Evolutionary conservation across 2,797 vertebrate species (phyloP), one percentile per base, ranked within the genome.

Genomic region (Pseudotriccus pelzelni): DNA sequence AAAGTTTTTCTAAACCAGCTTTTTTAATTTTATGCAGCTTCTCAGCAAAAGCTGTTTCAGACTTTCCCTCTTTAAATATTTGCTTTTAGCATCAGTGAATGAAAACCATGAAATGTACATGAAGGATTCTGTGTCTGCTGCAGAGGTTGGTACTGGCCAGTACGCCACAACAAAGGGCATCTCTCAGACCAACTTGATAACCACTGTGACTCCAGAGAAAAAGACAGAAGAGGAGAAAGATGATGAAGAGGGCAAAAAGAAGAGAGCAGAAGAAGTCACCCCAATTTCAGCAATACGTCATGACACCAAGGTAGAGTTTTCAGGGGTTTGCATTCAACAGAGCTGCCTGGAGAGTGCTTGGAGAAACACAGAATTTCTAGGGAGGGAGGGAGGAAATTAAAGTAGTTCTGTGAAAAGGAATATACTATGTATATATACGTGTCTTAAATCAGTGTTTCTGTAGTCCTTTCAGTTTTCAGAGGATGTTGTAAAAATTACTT

Each of bases 71-170:
- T 97, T 97, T 93, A 97, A 96, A 97, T 97, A 97, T 98, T 98
- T 97, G 97, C 97, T 97, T 98, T 97, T 98, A 99, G 99, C 99
- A 8, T 99, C 99, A 94, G 98, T 99, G 92, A 99, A 98, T 98
- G 99, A 99, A 98, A 99, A 98, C 98, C 98, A 99, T 91, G 99
- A 99, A 97, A 98, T 98, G 91, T 98, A 99, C 96, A 99, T 99
- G 98, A 99, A 99, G 98, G 99, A 99, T 98, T 97, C 97, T 94
- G 92, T 98, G 90, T 97, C 98, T 84, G 98, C 98, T 98, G 97
- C 98, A 99, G 99, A 99, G 98, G 99, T 99, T 98, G 98, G 99
- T 89, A 98, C 98, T 46, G 99, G 98, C 92, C 98, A 99, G 96
- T 99, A 99, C 84, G 93, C 98, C 66, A 98, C 98, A 49, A 98